Evolutionary conservation across 2,888 invertebrate genomes (phyloP).

Genomic region (Macrophya annulata): DNA sequence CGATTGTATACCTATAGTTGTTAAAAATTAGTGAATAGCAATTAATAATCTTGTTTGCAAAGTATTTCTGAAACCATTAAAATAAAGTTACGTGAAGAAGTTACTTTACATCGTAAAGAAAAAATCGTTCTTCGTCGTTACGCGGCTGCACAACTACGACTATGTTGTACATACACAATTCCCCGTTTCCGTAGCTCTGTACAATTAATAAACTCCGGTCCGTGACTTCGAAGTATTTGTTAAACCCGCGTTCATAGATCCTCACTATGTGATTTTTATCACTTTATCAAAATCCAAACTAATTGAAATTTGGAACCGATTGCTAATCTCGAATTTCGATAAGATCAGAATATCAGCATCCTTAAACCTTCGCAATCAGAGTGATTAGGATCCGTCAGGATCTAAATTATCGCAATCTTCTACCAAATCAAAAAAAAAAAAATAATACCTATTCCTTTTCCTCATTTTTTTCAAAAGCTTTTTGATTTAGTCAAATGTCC

Average conservation of each 20-base stretch:
- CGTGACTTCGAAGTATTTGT: neutral
- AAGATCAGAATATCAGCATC: neutral
- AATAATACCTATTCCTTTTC: too few species aligned
- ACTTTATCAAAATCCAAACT: neutral
- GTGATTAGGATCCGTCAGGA: neutral
- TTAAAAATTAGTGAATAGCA: neutral
- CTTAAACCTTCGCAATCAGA: neutral
- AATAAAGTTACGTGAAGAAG: neutral
- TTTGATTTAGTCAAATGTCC: neutral
- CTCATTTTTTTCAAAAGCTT: neutral
- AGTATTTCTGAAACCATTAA: neutral
- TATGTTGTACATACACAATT: neutral
- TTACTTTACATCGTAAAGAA: too few species aligned
- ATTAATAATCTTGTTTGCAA: neutral
- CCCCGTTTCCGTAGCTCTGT: neutral
- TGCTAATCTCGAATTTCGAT: neutral
- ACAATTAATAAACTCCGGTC: neutral
- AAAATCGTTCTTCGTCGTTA: neutral
- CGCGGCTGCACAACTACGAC: neutral
- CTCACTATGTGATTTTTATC: neutral
- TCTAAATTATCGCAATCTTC: neutral
- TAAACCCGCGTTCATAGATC: neutral
- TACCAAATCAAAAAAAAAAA: neutral
- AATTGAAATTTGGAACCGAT: neutral
- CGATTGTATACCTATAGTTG: neutral